A percentile compares a stretch with the other conserved stretches of the same genome.
phyloP scores from a whole-genome alignment of 2,888 invertebrate genomes.

The Merodon equestris region DNA sequence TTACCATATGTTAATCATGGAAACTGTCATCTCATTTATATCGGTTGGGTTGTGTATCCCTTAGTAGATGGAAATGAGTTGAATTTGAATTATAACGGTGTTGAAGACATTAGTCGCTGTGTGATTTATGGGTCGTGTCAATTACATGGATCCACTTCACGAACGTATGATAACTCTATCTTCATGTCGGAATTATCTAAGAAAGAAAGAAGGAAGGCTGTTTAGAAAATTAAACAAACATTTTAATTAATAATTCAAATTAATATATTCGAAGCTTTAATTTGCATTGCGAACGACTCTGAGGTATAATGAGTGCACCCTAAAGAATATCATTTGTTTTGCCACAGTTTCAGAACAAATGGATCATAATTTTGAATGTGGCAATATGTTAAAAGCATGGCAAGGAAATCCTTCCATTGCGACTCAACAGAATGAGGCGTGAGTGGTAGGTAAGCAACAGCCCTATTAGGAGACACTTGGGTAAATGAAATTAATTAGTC shows the following conservation, averaged over 20 bases:
- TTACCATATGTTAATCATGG: constrained; percentile 21
- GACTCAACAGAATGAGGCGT: not conserved
- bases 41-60: too few species aligned
- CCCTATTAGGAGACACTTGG: constrained; percentile 46
- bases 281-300: too few species aligned
- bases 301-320: too few species aligned
- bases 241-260: not conserved
- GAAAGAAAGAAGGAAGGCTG: too few species aligned
- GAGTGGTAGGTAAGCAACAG: constrained; percentile 25
- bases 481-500: constrained; percentile 56
- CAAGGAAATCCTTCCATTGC: constrained; percentile 1
- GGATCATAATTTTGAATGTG: too few species aligned
- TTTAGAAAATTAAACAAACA: too few species aligned
- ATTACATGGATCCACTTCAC: not conserved
- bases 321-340: too few species aligned
- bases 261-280: too few species aligned
- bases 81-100: constrained; percentile 4
- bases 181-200: too few species aligned
- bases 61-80: not conserved
- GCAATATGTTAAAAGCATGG: too few species aligned
- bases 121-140: not conserved
- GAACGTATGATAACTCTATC: constrained; percentile 13
- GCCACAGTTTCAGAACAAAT: too few species aligned
- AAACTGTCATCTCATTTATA: not conserved
- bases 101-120: constrained; percentile 5